Evolutionary conservation across 2,797 vertebrate species (phyloP), one percentile per base, ranked within the genome.

Genomic region (Tarsius wallacei): DNA sequence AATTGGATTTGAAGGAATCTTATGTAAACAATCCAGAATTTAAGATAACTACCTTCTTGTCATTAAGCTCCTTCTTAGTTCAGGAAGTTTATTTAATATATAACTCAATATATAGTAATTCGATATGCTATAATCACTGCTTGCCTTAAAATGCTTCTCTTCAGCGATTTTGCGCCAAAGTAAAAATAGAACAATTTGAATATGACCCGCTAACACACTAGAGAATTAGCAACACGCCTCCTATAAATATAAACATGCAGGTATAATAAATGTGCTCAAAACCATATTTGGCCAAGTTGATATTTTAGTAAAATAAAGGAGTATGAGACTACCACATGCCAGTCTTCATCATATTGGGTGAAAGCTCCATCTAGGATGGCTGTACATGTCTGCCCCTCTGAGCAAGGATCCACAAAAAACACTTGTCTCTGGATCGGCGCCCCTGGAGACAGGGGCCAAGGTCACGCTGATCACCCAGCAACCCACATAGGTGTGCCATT

Each of bases 171-270:
- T 87, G 33, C 87, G 77, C 84, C 93, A 95, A 90, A 96, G 94
- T 91, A 94, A 97, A 98, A 97, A 95, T 17, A 97, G 91, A 97
- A 93, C n/a, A 96, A 96, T 87, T 33, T 96, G 89, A 83, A 86
- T 88, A 94, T 74, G 86, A 53, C 95, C 96, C 24, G 81, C 33
- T 97, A 94, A 85, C 87, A 95, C 94, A 82, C 87, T 16, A 88
- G 89, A 83, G 81, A 93, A 96, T 97, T 95, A 97, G 81, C 84
- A 55, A 22, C 70, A 1, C 42, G 96, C 91, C 78, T 92, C 84
- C 82, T 11, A 26, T 93, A 96, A 97, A 96, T 91, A 96, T 61
- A 96, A 97, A 96, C 91, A 59, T 26, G 68, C 4, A 28, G 22
- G 77, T 83, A 83, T 88, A 95, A 96, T 91, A 63, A 80, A 93